Evolutionary conservation across 2,113 vertebrate species (phyloP).

Genomic region (Sinosuthora webbiana): DNA sequence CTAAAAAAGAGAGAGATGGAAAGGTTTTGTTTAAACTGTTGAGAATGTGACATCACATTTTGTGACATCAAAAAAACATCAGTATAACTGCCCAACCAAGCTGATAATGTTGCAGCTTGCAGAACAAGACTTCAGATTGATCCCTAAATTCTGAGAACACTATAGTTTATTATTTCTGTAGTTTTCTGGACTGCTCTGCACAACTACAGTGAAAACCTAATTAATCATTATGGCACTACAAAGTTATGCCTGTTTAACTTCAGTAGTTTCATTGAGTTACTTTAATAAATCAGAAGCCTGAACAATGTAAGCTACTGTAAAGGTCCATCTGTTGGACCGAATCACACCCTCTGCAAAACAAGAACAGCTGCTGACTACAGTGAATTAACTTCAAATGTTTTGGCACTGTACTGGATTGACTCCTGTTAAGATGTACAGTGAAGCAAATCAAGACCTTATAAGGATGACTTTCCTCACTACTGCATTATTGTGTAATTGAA

Average conservation of each 20-base stretch:
- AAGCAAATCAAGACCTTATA: background rate
- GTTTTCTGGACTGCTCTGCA: background rate
- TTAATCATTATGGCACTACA: background rate
- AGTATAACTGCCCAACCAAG: background rate
- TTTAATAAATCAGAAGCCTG: background rate
- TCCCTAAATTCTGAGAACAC: background rate
- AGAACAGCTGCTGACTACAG: background rate
- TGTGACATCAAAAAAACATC: background rate
- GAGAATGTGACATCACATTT: background rate
- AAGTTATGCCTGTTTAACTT: background rate
- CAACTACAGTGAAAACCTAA: background rate
- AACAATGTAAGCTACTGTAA: background rate
- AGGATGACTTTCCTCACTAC: background rate
- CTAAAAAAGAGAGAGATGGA: background rate
- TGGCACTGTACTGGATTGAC: background rate
- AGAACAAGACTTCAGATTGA: background rate
- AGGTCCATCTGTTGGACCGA: background rate
- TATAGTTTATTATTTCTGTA: background rate
- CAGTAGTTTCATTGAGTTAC: background rate
- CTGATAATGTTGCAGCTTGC: background rate
- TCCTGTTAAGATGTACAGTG: background rate
- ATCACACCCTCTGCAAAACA: background rate
- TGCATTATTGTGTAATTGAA: background rate
- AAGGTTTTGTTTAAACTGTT: background rate
- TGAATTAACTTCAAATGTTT: background rate